phyloP scores from a whole-genome alignment of 2,113 vertebrate species.

The Diadophis punctatus region DNA sequence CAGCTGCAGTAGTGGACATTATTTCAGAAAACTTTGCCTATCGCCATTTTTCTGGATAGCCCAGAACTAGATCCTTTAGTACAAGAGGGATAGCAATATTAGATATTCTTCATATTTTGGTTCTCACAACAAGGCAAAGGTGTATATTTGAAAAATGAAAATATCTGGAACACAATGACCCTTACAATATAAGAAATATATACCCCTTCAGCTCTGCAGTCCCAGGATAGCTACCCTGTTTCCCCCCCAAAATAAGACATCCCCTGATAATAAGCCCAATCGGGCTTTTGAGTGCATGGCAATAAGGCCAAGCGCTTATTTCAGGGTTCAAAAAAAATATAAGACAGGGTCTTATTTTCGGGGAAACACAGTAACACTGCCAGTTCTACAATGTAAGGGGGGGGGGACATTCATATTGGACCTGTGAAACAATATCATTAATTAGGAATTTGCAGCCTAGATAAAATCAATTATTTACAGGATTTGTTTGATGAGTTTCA shows the following conservation, averaged over 20 bases:
- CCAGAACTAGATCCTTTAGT: background rate
- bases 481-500: background rate
- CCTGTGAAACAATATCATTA: background rate
- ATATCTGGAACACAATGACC: background rate
- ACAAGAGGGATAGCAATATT: background rate
- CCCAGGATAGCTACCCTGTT: background rate
- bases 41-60: slow-evolving; percentile 37
- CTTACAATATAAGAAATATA: background rate
- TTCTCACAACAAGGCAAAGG: background rate
- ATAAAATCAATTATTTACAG: background rate
- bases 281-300: too few relatives aligned
- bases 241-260: too few relatives aligned
- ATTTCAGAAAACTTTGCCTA: slow-evolving; percentile 21
- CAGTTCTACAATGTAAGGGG: background rate
- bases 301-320: too few relatives aligned
- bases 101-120: background rate
- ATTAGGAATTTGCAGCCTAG: background rate
- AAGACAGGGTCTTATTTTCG: too few relatives aligned
- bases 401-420: background rate
- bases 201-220: background rate
- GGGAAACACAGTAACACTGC: too few relatives aligned
- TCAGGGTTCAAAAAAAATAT: too few relatives aligned
- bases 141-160: background rate
- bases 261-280: too few relatives aligned
- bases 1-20: slow-evolving; percentile 31